These are phyloP conservation scores for Desmodus rotundus DNA, from an alignment of 2,113 vertebrate genomes.

Conservation along the genomic window DNA sequence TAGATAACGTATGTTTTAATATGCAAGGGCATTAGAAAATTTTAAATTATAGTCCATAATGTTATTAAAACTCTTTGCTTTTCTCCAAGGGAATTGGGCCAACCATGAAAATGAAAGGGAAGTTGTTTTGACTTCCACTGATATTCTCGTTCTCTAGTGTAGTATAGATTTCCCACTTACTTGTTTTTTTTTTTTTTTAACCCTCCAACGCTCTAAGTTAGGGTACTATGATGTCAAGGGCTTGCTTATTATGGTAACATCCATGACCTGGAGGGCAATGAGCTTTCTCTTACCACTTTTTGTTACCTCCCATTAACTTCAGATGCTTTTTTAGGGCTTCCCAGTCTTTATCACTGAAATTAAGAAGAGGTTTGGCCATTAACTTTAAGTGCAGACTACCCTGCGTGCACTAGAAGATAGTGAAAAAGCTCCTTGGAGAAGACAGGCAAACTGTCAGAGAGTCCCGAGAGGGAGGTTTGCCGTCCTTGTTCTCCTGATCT, in stretches of 20 bases:
- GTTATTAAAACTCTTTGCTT: neutral
- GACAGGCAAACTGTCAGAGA: neutral
- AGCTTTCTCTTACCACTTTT: neutral
- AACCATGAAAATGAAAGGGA: neutral
- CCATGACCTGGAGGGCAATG: neutral
- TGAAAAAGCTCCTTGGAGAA: neutral
- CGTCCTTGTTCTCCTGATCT: neutral
- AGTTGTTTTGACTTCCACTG: neutral
- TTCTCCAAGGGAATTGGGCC: neutral
- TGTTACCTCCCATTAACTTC: neutral
- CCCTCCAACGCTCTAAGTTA: neutral
- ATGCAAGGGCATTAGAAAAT: neutral
- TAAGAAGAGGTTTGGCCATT: neutral
- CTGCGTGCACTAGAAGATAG: neutral
- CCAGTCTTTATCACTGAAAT: neutral
- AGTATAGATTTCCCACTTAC: neutral
- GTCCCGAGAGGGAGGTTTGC: neutral
- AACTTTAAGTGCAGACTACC: neutral
- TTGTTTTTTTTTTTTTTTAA: neutral
- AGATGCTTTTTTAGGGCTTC: neutral
- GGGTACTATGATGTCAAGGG: neutral
- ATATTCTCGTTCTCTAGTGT: neutral
- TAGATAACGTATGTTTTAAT: neutral
- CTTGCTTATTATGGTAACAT: neutral
- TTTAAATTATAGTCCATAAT: neutral